phyloP scores from a whole-genome alignment of 2,113 vertebrate species.

The Callopanchax toddi region DNA sequence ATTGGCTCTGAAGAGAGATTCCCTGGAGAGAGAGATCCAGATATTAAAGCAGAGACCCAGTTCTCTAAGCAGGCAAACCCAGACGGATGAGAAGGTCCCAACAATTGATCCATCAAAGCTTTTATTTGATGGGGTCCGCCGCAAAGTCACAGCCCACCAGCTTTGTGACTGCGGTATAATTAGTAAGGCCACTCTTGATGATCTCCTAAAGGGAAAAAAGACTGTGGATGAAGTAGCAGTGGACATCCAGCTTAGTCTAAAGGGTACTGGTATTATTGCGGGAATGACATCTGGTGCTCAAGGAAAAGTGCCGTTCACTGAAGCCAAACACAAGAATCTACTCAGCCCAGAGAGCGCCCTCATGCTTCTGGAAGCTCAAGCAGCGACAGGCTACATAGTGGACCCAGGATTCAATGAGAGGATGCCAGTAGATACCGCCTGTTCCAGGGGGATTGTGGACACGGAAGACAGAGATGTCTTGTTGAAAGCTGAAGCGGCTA shows the following conservation, averaged over 20 bases:
- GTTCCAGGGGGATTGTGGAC: constrained; percentile 91
- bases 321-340: constrained; percentile 89
- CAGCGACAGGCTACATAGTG: constrained; percentile 91
- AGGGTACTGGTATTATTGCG: constrained; percentile 89
- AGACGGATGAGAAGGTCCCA: constrained; percentile 86
- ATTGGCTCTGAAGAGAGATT: constrained; percentile 78
- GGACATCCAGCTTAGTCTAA: constrained; percentile 89
- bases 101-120: constrained; percentile 88
- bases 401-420: constrained; percentile 88
- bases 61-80: constrained; percentile 79
- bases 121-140: constrained; percentile 88
- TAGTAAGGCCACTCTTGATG: constrained; percentile 86
- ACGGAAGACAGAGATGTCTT: constrained; percentile 89
- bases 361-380: constrained; percentile 93
- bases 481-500: constrained; percentile 89
- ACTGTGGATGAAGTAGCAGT: constrained; percentile 87
- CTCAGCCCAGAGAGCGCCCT: constrained; percentile 85
- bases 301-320: constrained; percentile 88
- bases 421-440: constrained; percentile 88
- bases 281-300: constrained; percentile 84
- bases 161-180: constrained; percentile 92
- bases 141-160: constrained; percentile 92
- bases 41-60: constrained; percentile 84
- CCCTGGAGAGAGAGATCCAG: constrained; percentile 87
- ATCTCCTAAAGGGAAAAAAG: constrained; percentile 87